A percentile compares a stretch with the other conserved stretches of the same genome.
These are phyloP conservation scores for Metellina segmentata DNA, from an alignment of 2,888 invertebrate species.

Conservation along the genomic window DNA sequence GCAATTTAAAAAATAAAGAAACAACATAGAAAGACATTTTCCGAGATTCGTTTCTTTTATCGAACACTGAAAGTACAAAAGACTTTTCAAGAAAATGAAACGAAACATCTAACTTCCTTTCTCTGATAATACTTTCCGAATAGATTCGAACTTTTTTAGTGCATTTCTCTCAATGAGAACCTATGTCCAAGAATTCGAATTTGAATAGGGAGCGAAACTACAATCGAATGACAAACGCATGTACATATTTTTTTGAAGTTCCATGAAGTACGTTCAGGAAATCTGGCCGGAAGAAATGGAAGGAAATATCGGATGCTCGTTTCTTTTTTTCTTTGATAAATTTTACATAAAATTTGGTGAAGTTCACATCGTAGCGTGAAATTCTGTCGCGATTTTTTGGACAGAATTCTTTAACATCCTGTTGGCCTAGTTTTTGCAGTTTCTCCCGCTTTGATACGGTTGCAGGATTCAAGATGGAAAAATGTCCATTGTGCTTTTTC, in stretches of 20 bases:
- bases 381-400: not conserved
- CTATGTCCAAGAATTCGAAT: not conserved
- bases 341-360: not conserved
- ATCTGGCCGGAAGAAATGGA: too few species aligned
- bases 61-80: not conserved
- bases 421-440: not conserved
- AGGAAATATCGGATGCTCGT: not conserved
- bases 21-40: not conserved
- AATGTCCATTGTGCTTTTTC: too few species aligned
- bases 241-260: not conserved
- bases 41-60: not conserved
- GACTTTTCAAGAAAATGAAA: not conserved
- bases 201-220: not conserved
- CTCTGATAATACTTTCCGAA: not conserved
- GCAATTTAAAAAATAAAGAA: not conserved
- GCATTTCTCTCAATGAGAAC: not conserved
- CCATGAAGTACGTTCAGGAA: too few species aligned
- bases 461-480: too few species aligned
- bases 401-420: not conserved
- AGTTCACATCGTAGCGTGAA: not conserved
- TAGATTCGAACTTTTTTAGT: not conserved
- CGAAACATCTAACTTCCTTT: not conserved
- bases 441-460: too few species aligned
- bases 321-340: not conserved
- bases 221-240: not conserved